Evolutionary conservation across 2,113 vertebrate species (phyloP), one percentile per base, ranked within the genome.

Genomic region (Etheostoma cragini): DNA sequence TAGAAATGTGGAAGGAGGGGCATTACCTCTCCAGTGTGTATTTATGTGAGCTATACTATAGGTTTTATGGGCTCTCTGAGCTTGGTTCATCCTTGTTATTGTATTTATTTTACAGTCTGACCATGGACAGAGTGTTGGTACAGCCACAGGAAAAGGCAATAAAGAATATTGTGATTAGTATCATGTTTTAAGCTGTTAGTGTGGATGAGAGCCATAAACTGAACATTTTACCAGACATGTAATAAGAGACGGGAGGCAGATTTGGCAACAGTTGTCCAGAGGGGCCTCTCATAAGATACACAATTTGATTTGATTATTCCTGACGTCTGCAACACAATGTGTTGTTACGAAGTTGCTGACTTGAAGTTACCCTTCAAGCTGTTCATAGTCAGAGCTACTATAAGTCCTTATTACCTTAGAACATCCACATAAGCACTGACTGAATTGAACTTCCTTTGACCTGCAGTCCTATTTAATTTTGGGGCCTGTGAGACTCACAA

Each of bases 221-320:
- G 68, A 80, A 72, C 57, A 63, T 73, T 57, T 79, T 88, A 26
- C 50, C 73, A 77, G 74, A 57, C 50, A 75, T 80, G 60, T 66
- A 30, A 64, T 30, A 57, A 46, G 22, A 5, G 49, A 77, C 6
- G 0, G 15, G 30, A 66, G 65, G 45, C 17, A 65, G 76, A 80
- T 57, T 57, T 33, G 38, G 64, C 60, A 60, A 38, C 47, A 72
- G 21, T 14, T 65, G 46, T 69, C 66, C 56, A 52, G 78, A 62
- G 38, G 66, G 71, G 54, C 30, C 35, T 62, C 45, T 72, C 26
- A 57, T 16, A 45, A 70, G 45, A 67, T 78, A 30, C 46, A 56
- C 19, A 24, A 69, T 72, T 72, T 75, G 67, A 83, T 85, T 42
- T 64, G 52, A 83, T 76, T 56, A 65, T 49, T 63, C 6, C 65